phyloP scores from a whole-genome alignment of 2,888 invertebrate species.

The Tiphia femorata region DNA sequence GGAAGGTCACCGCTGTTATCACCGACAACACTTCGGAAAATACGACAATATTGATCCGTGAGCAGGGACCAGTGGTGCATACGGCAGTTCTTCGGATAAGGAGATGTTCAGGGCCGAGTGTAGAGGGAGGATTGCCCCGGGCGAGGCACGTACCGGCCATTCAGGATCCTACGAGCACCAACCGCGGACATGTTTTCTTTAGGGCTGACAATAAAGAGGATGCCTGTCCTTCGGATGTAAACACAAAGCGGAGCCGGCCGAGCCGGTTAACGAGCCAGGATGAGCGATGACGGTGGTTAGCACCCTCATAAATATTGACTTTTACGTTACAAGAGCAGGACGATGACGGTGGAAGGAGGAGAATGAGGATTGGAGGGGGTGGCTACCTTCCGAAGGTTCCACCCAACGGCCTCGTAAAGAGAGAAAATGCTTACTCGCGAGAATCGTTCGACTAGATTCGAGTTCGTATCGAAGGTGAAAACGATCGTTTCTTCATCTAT shows the following conservation, averaged over 20 bases:
- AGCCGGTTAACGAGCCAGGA: constrained; percentile 49
- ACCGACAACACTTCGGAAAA: no score
- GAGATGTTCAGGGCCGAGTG: no score
- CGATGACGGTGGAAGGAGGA: constrained; percentile 13
- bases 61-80: no score
- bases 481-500: constrained; percentile 1
- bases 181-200: constrained; percentile 42
- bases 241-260: constrained; percentile 45
- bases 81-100: no score
- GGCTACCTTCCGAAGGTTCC: constrained; percentile 12
- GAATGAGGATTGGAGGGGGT: constrained; percentile 7
- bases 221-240: constrained; percentile 46
- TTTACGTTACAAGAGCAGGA: constrained; percentile 41
- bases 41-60: no score
- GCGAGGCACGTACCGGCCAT: constrained; percentile 23
- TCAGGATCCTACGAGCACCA: constrained; percentile 2
- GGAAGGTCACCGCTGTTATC: no score
- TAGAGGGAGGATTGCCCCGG: no score
- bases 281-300: constrained; percentile 63
- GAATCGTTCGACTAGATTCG: no score
- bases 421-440: no score
- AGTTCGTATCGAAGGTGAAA: background rate
- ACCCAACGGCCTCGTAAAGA: constrained; percentile 46
- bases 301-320: constrained; percentile 64
- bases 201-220: constrained; percentile 47